These are phyloP conservation scores for Drosophila neocordata DNA, from an alignment of 1,140 invertebrate genomes.

Conservation along the genomic window DNA sequence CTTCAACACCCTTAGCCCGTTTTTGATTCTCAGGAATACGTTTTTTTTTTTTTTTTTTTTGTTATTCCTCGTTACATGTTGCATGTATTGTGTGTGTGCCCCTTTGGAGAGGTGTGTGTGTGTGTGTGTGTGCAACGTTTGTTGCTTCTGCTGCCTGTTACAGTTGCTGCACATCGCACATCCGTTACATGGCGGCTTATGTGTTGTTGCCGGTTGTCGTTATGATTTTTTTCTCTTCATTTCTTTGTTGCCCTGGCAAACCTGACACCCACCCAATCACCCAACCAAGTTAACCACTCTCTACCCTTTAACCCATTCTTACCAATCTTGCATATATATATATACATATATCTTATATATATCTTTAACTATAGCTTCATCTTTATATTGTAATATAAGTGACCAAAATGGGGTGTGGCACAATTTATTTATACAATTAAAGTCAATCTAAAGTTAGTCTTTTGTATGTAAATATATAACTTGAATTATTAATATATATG, in stretches of 20 bases:
- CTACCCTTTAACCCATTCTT: not conserved
- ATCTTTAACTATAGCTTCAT: not conserved
- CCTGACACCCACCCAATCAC: not conserved
- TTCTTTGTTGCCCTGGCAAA: constrained; percentile 17
- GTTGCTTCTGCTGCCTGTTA: constrained; percentile 16
- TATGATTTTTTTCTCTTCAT: constrained; percentile 28
- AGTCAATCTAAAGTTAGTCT: not conserved
- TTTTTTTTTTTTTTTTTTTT: not conserved
- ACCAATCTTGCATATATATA: too few relatives aligned
- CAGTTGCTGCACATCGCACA: constrained; percentile 36
- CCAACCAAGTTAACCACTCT: not conserved
- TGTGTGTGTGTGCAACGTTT: constrained; percentile 31
- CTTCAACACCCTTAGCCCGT: not conserved
- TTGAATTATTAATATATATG: not conserved
- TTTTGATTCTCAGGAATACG: not conserved
- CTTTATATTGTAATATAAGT: not conserved
- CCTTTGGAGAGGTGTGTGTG: constrained; percentile 29
- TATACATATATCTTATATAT: not conserved
- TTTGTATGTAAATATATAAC: not conserved
- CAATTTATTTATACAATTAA: not conserved
- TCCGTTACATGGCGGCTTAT: constrained; percentile 50
- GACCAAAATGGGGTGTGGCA: not conserved
- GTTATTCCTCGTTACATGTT: constrained; percentile 7
- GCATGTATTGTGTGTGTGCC: constrained; percentile 20
- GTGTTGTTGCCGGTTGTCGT: constrained; percentile 31